A percentile compares a stretch with the other conserved stretches of the same genome.
Conservation (phyloP, 2,113 vertebrate genomes). For the Podarcis raffonei region DNA sequence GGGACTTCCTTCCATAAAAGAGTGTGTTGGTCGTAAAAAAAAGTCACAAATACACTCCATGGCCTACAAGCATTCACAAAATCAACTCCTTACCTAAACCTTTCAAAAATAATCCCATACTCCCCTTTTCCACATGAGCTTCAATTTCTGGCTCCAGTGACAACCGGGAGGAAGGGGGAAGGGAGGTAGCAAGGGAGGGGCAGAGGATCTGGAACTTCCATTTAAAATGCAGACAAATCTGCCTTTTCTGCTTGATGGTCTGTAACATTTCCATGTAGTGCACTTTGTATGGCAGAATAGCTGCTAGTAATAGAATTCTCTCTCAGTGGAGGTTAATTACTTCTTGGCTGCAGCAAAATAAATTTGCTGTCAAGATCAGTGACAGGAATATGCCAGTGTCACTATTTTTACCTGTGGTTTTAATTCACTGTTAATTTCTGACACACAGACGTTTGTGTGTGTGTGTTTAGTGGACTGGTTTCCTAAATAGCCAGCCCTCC, state of each 20-base stretch:
- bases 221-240: constrained; percentile 94
- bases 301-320: constrained; percentile 96
- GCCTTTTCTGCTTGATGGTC: constrained; percentile 91
- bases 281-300: constrained; percentile 94
- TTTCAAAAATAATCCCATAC: constrained; percentile 71
- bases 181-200: constrained; percentile 47
- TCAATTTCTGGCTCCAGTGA: constrained; percentile 90
- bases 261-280: constrained; percentile 91
- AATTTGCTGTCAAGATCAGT: constrained; percentile 80
- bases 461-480: constrained; percentile 61
- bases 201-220: constrained; percentile 80
- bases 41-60: constrained; percentile 11
- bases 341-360: constrained; percentile 84
- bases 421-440: constrained; percentile 85
- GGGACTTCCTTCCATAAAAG: constrained; percentile 55
- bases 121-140: constrained; percentile 71
- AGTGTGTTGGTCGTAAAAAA: constrained; percentile 35
- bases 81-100: constrained; percentile 71
- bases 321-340: constrained; percentile 96
- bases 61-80: not conserved
- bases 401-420: constrained; percentile 80
- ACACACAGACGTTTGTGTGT: constrained; percentile 41
- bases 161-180: constrained; percentile 68
- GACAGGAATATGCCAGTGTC: constrained; percentile 79
- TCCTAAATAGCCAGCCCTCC: constrained; percentile 43